Evolutionary conservation across 2,797 vertebrate species (phyloP), one percentile per base, ranked within the genome.

Genomic region (Peromyscus attwateri): DNA sequence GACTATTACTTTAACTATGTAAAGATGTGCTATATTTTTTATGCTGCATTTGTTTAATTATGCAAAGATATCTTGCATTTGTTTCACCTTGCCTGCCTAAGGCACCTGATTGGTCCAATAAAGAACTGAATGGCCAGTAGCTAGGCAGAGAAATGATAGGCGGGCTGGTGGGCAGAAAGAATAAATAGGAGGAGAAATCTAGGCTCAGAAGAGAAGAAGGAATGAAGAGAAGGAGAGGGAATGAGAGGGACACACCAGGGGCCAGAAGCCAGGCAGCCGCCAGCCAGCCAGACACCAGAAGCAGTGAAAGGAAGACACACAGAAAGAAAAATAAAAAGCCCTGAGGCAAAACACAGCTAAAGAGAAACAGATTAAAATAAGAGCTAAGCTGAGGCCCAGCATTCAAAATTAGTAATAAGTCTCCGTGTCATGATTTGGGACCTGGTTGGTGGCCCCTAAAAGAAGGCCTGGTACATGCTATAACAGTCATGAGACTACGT

Each of bases 401-500:
- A 75, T 43, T 75, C 17, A 43, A 75, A 40, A 75, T 16, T 40
- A 75, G 19, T 13, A 71, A 71, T 23, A 13, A 43, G 11, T 43
- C 37, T 75, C 71, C 0, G 0, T 4, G 19, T 71, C 37, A 75
- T 43, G 37, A 73, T 37, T 73, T 73, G 71, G 71, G 40, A 75
- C 3, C 71, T 75, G 21, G 23, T 75, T 75, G 71, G 37, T 75
- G n/a, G 5, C 70, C 70, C 19, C 70, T 37, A 25, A 40, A 75
- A 75, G 71, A 75, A 75, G 23, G 37, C 37, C 37, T 73, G 71
- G 10, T 73, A 1, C 37, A 25, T 73, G 11, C 37, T 29, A 16
- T n/a, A 25, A 29, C 10, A 49, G 21, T 1, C 49, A 21, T 17
- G 52, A 19, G 3, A 34, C 13, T 1, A 0, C 0, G 21, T 0